phyloP scores from a whole-genome alignment of 2,113 vertebrate species.

The Thunnus thynnus region DNA sequence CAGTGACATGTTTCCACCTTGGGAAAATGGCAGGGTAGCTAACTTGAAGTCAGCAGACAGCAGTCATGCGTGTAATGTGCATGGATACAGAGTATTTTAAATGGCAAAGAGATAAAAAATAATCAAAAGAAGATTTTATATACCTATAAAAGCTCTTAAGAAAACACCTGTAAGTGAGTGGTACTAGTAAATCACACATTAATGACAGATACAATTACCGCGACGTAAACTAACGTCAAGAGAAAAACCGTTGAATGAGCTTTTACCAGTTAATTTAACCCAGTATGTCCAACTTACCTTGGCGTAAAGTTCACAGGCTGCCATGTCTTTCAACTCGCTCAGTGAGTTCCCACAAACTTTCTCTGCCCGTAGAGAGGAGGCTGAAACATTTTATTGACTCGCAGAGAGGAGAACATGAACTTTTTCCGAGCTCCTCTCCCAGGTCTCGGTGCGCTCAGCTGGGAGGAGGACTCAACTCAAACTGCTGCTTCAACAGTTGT shows the following conservation, averaged over 20 bases:
- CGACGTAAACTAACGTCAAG: background rate
- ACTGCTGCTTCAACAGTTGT: background rate
- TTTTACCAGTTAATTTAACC: background rate
- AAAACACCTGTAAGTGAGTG: background rate
- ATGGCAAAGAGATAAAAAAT: background rate
- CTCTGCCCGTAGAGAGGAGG: background rate
- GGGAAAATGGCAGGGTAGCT: background rate
- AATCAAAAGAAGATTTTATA: background rate
- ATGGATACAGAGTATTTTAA: background rate
- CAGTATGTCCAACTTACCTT: conserved; percentile 84
- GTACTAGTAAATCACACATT: background rate
- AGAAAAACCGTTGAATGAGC: conserved; percentile 9
- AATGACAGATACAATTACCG: background rate
- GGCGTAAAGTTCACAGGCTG: conserved; percentile 90
- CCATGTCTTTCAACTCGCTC: conserved; percentile 80
- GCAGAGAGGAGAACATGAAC: background rate
- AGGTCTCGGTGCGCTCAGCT: background rate
- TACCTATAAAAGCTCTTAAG: background rate
- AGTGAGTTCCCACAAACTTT: background rate
- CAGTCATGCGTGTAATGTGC: conserved; percentile 24
- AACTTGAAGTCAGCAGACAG: conserved; percentile 14
- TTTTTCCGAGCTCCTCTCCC: conserved; percentile 6
- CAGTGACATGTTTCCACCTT: background rate
- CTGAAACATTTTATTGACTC: background rate
- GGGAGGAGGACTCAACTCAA: background rate